Evolutionary conservation across 2,113 vertebrate genomes (phyloP).

Genomic region (Pogonocichla stellata): DNA sequence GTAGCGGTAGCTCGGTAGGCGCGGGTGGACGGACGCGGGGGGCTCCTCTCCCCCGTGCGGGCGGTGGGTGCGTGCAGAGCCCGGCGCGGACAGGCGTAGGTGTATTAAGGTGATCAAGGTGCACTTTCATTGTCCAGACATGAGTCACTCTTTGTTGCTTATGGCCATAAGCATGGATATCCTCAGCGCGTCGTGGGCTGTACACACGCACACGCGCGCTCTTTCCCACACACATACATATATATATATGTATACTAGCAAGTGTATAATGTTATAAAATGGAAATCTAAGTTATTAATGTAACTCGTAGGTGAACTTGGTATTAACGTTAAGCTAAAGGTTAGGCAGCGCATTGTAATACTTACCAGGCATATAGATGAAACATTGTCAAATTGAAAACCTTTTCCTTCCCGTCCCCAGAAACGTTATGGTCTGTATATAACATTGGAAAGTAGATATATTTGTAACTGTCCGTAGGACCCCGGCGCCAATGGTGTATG

Average conservation of each 20-base stretch:
- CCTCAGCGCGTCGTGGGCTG: conserved; percentile 69
- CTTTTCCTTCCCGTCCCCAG: conserved; percentile 9
- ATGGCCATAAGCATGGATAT: conserved; percentile 76
- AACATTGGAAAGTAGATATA: conserved; percentile 78
- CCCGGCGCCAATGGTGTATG: conserved; percentile 21
- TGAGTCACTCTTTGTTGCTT: conserved; percentile 78
- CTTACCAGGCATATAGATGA: conserved; percentile 76
- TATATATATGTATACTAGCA: conserved; percentile 80
- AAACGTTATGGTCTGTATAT: conserved; percentile 68
- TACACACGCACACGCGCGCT: neutral
- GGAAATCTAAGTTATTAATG: conserved; percentile 92
- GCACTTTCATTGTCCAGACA: conserved; percentile 79
- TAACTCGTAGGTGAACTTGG: conserved; percentile 82
- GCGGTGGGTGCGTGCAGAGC: neutral
- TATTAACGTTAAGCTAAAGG: conserved; percentile 80
- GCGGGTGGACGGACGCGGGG: neutral
- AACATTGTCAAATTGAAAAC: conserved; percentile 71
- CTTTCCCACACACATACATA: conserved; percentile 16
- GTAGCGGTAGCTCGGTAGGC: conserved; percentile 26
- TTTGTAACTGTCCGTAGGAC: conserved; percentile 77
- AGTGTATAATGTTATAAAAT: conserved; percentile 84
- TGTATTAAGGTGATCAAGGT: conserved; percentile 64
- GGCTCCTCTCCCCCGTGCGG: neutral
- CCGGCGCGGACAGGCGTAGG: conserved; percentile 25
- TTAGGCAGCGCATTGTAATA: conserved; percentile 67